Conservation (phyloP, 2,113 vertebrate genomes). For the Sigmodon hispidus region DNA sequence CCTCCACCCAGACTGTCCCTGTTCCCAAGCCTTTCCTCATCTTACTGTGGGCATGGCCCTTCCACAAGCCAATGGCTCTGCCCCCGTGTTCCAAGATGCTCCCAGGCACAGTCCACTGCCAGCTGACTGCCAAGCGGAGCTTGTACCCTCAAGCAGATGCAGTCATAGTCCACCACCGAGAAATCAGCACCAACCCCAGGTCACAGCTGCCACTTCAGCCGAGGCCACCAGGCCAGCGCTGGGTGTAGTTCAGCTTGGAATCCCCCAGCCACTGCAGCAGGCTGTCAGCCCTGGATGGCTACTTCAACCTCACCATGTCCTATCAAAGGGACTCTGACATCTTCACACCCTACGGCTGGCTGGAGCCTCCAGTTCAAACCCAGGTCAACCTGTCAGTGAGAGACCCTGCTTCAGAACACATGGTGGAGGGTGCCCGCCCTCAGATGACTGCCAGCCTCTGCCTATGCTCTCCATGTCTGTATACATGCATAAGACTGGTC, state of each 20-base stretch:
- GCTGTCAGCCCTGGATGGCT: slow-evolving; percentile 51
- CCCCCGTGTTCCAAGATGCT: not conserved
- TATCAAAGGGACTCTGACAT: slow-evolving; percentile 78
- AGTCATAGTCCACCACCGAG: slow-evolving; percentile 72
- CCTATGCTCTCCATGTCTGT: not conserved
- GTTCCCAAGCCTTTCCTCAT: accelerated
- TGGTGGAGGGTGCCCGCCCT: too few species aligned
- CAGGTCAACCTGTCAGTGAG: not conserved
- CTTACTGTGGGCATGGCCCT: slow-evolving; percentile 79
- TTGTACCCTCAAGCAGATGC: not conserved
- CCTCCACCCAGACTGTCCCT: accelerated
- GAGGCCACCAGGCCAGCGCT: slow-evolving; percentile 45
- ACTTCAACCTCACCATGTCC: slow-evolving; percentile 82
- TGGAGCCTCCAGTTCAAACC: not conserved
- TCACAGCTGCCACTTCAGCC: not conserved
- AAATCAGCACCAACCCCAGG: accelerated
- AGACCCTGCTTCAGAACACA: not conserved
- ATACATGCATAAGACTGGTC: not conserved
- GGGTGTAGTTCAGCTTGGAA: slow-evolving; percentile 83
- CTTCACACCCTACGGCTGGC: slow-evolving; percentile 77
- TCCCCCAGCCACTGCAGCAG: slow-evolving; percentile 37
- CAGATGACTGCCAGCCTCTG: too few species aligned
- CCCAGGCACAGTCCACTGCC: not conserved
- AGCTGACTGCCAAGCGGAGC: not conserved
- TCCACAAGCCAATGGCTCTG: accelerated